Evolutionary conservation across 2,113 vertebrate species (phyloP).

Genomic region (Parotia lawesii): DNA sequence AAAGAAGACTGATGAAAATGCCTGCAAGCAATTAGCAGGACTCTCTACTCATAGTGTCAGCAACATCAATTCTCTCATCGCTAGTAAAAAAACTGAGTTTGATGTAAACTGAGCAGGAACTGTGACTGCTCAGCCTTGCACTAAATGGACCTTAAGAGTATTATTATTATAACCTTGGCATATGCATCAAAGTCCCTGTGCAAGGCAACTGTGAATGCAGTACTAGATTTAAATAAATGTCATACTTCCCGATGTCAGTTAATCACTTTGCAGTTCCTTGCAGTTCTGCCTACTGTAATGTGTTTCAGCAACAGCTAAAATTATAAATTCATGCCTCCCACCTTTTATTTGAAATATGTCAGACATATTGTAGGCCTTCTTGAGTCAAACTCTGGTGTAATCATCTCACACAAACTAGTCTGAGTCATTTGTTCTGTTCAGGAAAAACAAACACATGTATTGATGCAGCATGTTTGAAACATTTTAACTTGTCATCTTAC

Average conservation of each 20-base stretch:
- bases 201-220: not conserved
- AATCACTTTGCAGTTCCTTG: slow-evolving; percentile 32
- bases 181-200: slow-evolving; percentile 4
- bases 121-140: not conserved
- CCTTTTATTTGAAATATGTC: not conserved
- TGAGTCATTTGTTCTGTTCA: not conserved
- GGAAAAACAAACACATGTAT: not conserved
- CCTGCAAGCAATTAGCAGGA: not conserved
- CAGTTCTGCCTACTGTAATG: slow-evolving; percentile 8
- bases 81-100: not conserved
- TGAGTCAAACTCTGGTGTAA: not conserved
- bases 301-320: slow-evolving; percentile 18
- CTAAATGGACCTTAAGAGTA: slow-evolving; percentile 19
- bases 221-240: slow-evolving; percentile 30
- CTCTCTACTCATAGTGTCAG: not conserved
- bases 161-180: slow-evolving; percentile 37
- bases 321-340: slow-evolving; percentile 13
- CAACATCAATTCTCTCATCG: not conserved
- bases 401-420: not conserved
- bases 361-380: not conserved
- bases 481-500: not conserved
- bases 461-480: not conserved
- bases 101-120: not conserved
- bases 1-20: not conserved
- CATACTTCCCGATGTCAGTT: not conserved